Base-by-base conservation (phyloP, 2,888 invertebrate genomes). In the Laothoe populi region DNA sequence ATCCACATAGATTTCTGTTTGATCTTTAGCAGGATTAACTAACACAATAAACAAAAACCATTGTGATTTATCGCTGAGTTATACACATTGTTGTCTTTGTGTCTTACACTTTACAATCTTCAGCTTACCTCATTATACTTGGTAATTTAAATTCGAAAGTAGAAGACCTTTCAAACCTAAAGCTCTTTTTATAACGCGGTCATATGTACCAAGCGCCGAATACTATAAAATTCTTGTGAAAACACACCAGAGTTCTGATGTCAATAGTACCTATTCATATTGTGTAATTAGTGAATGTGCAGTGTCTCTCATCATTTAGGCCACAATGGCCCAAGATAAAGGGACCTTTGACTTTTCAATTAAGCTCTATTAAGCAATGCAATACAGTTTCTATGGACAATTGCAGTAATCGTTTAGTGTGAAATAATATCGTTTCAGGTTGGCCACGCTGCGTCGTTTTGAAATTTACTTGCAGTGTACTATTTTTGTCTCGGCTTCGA, bases 301-400 rank as follows among this genome's bases (percentile, higher is more conserved):
- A 65, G 65, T 65, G 63, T 72, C 74, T 70, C 70, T 78, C 72
- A 79, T 77, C 66, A 70, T 74, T 71, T 59, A 64, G 68, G 63
- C 68, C 70, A 66, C 73, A 75, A 77, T 74, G 74, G 65, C 46
- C 63, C 64, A 70, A 73, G 74, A 77, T 79, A 82, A 49, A 71
- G 69, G 71, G 78, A 79, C 82, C 82, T 83, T 79, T 82, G 83
- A 78, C 83, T 75, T 80, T 76, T 78, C 81, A 83, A 84, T 84
- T 82, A 79, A 78, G 77, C 74, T 73, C 77, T 76, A 79, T 82
- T 79, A 82, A 75, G 78, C 77, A 72, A 77, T 68, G 71, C 74
- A 74, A 73, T 74, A 72, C 67, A 74, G 73, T 76, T 71, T 76
- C 71, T 74, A 78, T 79, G 74, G 77, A 72, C 81, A 78, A 79